Evolutionary conservation across 2,888 invertebrate species (phyloP).

Genomic region (Pecten maximus): DNA sequence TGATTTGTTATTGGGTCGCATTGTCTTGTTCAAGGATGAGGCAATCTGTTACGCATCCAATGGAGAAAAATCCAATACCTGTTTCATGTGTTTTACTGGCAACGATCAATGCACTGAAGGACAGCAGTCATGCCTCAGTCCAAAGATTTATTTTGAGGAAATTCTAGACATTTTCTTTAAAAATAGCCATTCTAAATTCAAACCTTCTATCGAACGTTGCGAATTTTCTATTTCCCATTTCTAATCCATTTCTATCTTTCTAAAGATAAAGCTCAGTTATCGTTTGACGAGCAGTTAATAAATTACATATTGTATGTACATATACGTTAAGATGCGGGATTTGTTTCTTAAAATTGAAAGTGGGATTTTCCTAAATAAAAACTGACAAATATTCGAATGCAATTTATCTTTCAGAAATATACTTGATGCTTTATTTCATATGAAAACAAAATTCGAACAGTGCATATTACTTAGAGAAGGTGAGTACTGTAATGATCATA

Average conservation of each 20-base stretch:
- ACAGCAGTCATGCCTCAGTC: not conserved
- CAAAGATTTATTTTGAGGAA: slow-evolving; percentile 16
- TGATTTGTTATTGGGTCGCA: not conserved
- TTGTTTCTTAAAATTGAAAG: no score
- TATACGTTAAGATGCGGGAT: no score
- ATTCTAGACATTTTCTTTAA: not conserved
- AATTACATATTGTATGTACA: no score
- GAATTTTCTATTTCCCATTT: not conserved
- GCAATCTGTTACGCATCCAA: not conserved
- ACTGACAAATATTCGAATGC: no score
- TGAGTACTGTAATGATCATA: no score
- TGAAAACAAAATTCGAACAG: no score
- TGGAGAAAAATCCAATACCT: not conserved
- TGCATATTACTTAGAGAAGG: no score
- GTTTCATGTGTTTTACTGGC: not conserved
- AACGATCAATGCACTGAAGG: not conserved
- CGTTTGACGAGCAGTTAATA: no score
- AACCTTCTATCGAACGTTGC: not conserved
- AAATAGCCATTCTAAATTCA: not conserved
- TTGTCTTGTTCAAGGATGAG: slow-evolving; percentile 13
- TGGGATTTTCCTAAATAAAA: no score
- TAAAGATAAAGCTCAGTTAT: no score
- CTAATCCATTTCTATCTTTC: not conserved
- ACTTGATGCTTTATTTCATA: no score
- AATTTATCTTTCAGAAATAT: no score